These are phyloP conservation scores for Molossus alvarezi DNA, from an alignment of 2,797 vertebrate species.

Conservation along the genomic window DNA sequence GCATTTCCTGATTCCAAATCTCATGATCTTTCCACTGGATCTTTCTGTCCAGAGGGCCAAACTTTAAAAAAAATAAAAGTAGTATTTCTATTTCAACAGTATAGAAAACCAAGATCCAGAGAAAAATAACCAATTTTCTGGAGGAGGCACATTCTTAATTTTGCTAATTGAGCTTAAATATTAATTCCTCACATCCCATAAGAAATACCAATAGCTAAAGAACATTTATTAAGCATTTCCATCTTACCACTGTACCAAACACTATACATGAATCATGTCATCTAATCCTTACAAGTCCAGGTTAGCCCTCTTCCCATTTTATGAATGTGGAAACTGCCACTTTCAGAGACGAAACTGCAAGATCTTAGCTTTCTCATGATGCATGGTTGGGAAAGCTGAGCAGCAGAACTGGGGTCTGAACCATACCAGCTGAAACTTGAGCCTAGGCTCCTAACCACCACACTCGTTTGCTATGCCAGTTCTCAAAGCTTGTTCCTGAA, in stretches of 20 bases:
- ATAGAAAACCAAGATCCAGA: slow-evolving; percentile 62
- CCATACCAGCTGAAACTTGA: not conserved
- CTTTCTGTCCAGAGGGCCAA: slow-evolving; percentile 62
- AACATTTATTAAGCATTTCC: not conserved
- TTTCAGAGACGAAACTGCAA: slow-evolving; percentile 22
- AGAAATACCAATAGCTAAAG: slow-evolving; percentile 47
- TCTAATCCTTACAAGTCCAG: not conserved
- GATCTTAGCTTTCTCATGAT: not conserved
- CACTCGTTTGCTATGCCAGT: not conserved
- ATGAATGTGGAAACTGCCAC: not conserved
- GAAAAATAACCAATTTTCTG: slow-evolving; percentile 45
- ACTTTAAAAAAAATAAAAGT: not conserved
- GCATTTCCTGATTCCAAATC: slow-evolving; percentile 75
- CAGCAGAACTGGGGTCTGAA: slow-evolving; percentile 34
- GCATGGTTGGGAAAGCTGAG: not conserved
- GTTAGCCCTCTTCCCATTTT: slow-evolving; percentile 51
- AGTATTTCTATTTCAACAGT: slow-evolving; percentile 41
- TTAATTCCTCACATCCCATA: slow-evolving; percentile 31
- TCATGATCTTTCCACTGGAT: slow-evolving; percentile 60
- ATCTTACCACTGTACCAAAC: not conserved
- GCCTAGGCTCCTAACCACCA: not conserved
- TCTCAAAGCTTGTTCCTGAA: not conserved
- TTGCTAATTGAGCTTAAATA: slow-evolving; percentile 48
- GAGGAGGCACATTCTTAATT: slow-evolving; percentile 19
- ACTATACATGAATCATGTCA: not conserved